Base-by-base conservation (phyloP, 2,113 vertebrate species). In the Chlamydotis undulata region DNA sequence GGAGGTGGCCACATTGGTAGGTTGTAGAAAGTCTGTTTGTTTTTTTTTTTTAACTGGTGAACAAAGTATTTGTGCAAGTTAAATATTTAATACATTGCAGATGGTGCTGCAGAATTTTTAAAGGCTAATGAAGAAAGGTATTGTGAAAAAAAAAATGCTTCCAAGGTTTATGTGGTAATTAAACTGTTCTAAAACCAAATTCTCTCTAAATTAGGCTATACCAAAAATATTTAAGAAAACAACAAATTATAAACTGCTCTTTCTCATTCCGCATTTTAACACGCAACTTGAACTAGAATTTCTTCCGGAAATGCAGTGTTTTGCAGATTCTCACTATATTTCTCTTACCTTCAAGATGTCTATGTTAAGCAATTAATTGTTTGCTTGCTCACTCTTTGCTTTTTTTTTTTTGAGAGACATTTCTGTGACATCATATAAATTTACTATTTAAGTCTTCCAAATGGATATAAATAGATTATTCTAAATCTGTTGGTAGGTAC, bases 1-100 rank as follows among this genome's bases (percentile, higher is more conserved):
- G 98, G 98, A 53, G 97, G 98, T 70, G 97, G 98, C 39, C 98
- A 97, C 68, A 71, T 97, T 92, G 99, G 99, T 99, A 98, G 89
- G 98, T 97, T 83, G 22, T 26, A 45, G 56, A 87, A 86, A 80
- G 24, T 28, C 41, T 37, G 17, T 1, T 28, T 12, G 14, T 12
- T 28, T 28, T 55, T 28, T 50, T 85, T 67, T 82, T 49, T 59
- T 19, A 65, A 68, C 55, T 49, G 10, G 14, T n/a, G 68, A 82
- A 31, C 4, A 12, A 25, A 56, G 9, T 49, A 22, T 56, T 87
- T 68, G 9, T 63, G 21, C 53, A 89, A 55, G 4, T 35, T 28
- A 73, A 63, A 17, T 68, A 49, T n/a, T 87, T 67, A n/a, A 63
- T 67, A 31, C 4, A 2, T 37, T 59, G 41, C 7, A 53, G n/a